Conservation (phyloP, 2,888 invertebrate genomes). For the Erynnis tages region DNA sequence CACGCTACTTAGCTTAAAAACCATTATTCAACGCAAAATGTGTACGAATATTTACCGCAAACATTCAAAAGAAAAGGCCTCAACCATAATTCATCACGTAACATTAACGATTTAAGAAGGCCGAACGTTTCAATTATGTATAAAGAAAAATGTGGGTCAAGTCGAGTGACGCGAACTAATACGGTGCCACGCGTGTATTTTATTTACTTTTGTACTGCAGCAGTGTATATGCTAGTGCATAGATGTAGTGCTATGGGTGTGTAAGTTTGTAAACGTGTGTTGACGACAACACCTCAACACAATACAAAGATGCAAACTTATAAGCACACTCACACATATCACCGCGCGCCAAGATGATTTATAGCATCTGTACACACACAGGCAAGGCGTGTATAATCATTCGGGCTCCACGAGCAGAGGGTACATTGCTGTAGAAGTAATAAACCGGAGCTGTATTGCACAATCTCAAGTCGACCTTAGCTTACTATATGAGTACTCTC, state of each 20-base stretch:
- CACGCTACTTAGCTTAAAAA: constrained; percentile 5
- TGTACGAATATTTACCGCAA: background rate
- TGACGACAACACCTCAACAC: no score
- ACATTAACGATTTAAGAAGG: constrained; percentile 43
- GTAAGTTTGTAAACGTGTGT: no score
- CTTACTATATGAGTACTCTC: constrained; percentile 3
- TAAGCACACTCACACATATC: no score
- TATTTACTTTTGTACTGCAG: constrained; percentile 5
- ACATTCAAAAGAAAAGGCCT: constrained; percentile 41
- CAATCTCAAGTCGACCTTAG: constrained; percentile 12
- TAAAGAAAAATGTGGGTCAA: constrained; percentile 42
- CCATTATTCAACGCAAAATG: background rate
- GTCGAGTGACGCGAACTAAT: constrained; percentile 37
- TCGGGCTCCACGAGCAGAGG: no score
- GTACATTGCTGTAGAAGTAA: no score
- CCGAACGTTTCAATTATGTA: constrained; percentile 43
- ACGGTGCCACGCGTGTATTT: constrained; percentile 13
- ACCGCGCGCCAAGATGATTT: no score
- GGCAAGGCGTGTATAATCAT: no score
- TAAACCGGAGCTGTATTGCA: constrained; percentile 15
- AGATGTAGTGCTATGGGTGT: no score
- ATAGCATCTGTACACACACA: no score
- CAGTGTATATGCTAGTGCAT: no score
- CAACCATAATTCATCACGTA: constrained; percentile 45
- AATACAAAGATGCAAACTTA: no score